A percentile compares a stretch with the other conserved stretches of the same genome.
phyloP scores from a whole-genome alignment of 2,113 vertebrate genomes.

The Macrotus californicus region DNA sequence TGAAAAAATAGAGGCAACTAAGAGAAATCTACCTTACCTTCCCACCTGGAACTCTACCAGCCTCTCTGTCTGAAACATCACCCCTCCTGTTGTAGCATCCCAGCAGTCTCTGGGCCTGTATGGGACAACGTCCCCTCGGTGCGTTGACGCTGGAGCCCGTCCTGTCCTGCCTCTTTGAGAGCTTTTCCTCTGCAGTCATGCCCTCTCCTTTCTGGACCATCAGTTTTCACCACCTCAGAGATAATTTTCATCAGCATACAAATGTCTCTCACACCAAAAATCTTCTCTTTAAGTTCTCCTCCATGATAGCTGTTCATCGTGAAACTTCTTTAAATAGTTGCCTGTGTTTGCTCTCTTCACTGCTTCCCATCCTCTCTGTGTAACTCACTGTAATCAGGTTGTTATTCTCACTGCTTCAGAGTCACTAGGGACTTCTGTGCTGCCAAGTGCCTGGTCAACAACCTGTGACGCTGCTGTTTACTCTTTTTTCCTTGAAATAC shows the following conservation, averaged over 20 bases:
- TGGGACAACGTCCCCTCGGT: not conserved
- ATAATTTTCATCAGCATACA: not conserved
- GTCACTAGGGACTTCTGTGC: not conserved
- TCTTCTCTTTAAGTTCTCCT: not conserved
- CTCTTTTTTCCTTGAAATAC: not conserved
- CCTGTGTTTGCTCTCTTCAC: not conserved
- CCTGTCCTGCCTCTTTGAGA: not conserved
- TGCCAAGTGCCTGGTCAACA: not conserved
- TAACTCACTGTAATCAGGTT: not conserved
- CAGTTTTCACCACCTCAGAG: not conserved
- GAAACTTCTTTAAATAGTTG: not conserved
- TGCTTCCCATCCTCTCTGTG: not conserved
- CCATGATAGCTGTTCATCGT: not conserved
- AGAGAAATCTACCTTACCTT: not conserved
- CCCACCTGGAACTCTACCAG: not conserved
- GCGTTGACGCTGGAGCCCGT: fast-evolving
- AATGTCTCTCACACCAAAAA: not conserved
- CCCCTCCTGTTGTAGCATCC: not conserved
- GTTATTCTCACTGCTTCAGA: not conserved
- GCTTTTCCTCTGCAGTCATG: not conserved
- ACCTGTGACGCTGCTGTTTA: not conserved
- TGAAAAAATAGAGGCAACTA: not conserved
- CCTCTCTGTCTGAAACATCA: not conserved
- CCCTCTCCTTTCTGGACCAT: not conserved
- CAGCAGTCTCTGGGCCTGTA: not conserved